Conservation (phyloP, 2,888 invertebrate species). For the Cataglyphis altisquamis region DNA sequence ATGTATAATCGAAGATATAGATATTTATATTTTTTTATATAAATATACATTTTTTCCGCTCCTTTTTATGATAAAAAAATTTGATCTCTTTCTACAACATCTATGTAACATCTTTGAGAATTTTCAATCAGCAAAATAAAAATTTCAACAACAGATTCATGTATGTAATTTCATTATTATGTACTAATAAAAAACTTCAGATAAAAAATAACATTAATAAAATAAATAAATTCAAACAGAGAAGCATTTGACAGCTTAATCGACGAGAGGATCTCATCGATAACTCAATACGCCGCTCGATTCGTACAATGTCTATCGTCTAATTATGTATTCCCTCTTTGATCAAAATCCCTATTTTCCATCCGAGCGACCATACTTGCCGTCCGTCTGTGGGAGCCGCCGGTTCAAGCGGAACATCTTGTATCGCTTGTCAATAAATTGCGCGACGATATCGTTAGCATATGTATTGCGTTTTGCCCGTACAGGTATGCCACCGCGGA, state of each 20-base stretch:
- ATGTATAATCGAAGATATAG: background rate
- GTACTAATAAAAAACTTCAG: background rate
- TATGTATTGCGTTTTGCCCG: constrained; percentile 35
- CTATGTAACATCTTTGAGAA: background rate
- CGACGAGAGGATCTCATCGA: background rate
- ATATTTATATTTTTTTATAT: constrained; percentile 5
- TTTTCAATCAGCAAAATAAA: background rate
- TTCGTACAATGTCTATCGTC: constrained; percentile 30
- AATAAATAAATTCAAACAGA: background rate
- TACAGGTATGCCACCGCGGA: background rate
- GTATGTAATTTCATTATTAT: background rate
- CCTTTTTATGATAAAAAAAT: background rate
- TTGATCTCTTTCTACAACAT: background rate
- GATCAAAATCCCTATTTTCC: constrained; percentile 66
- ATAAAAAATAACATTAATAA: background rate
- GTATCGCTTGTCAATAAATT: constrained; percentile 51
- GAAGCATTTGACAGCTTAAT: background rate
- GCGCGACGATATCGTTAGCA: constrained; percentile 50
- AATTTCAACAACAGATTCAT: background rate
- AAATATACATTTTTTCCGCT: background rate
- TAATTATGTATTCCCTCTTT: constrained; percentile 69
- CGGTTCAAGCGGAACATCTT: constrained; percentile 54
- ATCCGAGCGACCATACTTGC: constrained; percentile 56
- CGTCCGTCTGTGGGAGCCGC: constrained; percentile 10
- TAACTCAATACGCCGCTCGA: background rate